These are phyloP conservation scores for Frankliniella intonsa DNA, from an alignment of 2,888 invertebrate species.

Conservation along the genomic window DNA sequence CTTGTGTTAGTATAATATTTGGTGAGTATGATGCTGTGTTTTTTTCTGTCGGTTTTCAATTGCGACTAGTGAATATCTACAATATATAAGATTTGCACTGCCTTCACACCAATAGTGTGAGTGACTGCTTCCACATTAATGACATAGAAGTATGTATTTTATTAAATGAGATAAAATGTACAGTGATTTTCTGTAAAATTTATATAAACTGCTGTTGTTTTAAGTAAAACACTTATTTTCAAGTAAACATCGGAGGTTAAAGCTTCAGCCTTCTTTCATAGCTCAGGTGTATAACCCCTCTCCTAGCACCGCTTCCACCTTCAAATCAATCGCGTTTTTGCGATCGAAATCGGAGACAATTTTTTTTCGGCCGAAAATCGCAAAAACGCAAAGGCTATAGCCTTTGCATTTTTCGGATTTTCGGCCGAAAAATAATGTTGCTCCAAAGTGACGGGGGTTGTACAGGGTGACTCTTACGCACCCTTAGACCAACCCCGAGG, in stretches of 20 bases:
- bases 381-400: too few relatives aligned
- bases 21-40: background rate
- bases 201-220: constrained; percentile 9
- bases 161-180: constrained; percentile 7
- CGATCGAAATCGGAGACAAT: too few relatives aligned
- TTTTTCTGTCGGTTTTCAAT: background rate
- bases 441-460: too few relatives aligned
- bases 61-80: background rate
- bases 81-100: background rate
- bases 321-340: too few relatives aligned
- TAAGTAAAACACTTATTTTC: constrained; percentile 9
- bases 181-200: constrained; percentile 18
- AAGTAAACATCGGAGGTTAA: background rate
- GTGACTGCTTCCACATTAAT: constrained; percentile 12
- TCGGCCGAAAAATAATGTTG: too few relatives aligned
- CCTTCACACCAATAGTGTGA: background rate
- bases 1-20: background rate
- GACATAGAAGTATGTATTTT: background rate
- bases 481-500: too few relatives aligned
- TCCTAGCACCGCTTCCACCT: too few relatives aligned
- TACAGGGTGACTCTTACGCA: too few relatives aligned
- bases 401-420: too few relatives aligned
- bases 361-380: too few relatives aligned
- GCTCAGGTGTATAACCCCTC: too few relatives aligned
- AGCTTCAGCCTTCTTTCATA: background rate